Percentiles rank a stretch among this genome's conserved stretches.
phyloP scores from a whole-genome alignment of 2,797 vertebrate species.

The Lycodopsis pacificus region DNA sequence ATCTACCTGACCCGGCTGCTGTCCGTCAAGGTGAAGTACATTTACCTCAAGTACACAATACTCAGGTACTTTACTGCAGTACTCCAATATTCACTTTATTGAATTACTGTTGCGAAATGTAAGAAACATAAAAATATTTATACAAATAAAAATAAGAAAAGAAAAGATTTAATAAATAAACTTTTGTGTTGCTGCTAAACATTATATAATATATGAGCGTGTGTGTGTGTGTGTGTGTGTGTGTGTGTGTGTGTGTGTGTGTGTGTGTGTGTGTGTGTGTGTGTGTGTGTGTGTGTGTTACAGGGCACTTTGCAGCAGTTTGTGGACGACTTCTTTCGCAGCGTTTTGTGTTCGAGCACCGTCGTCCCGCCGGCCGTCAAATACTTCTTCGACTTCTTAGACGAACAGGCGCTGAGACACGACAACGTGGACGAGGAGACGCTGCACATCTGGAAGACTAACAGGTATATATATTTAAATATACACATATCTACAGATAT shows the following conservation, averaged over 20 bases:
- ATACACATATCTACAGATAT: no score
- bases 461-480: conserved; percentile 84
- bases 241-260: conserved; percentile 3
- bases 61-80: no score
- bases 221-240: conserved; percentile 13
- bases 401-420: conserved; percentile 94
- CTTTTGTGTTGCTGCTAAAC: background rate
- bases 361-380: conserved; percentile 95
- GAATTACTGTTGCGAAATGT: no score
- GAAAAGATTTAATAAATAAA: background rate
- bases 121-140: no score
- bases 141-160: no score
- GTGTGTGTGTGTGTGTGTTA: conserved; percentile 5
- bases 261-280: conserved; percentile 19
- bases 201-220: background rate
- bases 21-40: no score
- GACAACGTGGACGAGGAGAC: conserved; percentile 98
- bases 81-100: no score
- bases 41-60: background rate
- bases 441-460: conserved; percentile 99
- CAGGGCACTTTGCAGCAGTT: conserved; percentile 98
- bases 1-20: conserved; percentile 82
- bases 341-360: conserved; percentile 90
- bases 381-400: conserved; percentile 98
- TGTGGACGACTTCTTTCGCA: conserved; percentile 96